Conservation (phyloP, 1,140 invertebrate species). For the Maconellicoccus hirsutus region DNA sequence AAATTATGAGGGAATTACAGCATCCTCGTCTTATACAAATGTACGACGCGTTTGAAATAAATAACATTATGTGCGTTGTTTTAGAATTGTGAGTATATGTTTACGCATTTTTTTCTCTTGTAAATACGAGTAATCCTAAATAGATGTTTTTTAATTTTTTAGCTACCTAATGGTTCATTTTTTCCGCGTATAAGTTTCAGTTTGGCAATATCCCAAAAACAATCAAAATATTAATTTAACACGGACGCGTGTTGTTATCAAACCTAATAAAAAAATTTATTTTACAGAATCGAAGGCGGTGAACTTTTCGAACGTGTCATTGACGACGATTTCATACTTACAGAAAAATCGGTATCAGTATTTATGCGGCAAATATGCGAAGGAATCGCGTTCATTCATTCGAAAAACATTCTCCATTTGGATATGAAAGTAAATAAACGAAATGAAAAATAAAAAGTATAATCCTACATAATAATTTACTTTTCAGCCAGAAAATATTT, state of each 20-base stretch:
- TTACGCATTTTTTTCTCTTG: background rate
- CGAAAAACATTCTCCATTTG: conserved; percentile 84
- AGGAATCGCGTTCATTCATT: conserved; percentile 91
- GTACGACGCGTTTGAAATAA: conserved; percentile 88
- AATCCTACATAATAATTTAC: background rate
- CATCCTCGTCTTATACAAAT: conserved; percentile 90
- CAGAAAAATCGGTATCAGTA: conserved; percentile 86
- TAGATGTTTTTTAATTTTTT: no score
- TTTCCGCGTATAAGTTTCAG: no score
- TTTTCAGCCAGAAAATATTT: conserved; percentile 86
- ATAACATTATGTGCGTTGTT: conserved; percentile 85
- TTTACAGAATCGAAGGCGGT: conserved; percentile 79
- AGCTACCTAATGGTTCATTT: no score
- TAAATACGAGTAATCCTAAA: background rate
- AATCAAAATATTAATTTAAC: no score
- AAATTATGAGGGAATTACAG: conserved; percentile 87
- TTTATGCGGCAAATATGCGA: conserved; percentile 97
- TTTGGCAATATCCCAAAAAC: no score
- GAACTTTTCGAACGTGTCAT: conserved; percentile 97
- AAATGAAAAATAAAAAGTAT: background rate
- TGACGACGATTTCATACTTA: conserved; percentile 92
- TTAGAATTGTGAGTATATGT: conserved; percentile 79
- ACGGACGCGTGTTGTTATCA: no score
- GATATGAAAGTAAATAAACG: conserved; percentile 73
- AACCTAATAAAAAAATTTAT: background rate